phyloP scores from a whole-genome alignment of 2,797 vertebrate genomes.

The Urophycis tenuis region DNA sequence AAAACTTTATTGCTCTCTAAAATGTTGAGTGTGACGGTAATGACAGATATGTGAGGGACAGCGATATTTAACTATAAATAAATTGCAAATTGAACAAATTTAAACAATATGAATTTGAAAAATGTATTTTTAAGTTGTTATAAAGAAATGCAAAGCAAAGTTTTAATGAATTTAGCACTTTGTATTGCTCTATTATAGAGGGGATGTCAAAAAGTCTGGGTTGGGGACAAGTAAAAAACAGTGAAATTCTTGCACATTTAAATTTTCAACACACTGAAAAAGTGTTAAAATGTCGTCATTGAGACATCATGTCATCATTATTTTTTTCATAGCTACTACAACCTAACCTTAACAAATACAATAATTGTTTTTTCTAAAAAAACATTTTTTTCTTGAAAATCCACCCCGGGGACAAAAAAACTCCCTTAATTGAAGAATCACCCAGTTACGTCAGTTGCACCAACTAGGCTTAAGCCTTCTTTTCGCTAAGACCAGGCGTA shows the following conservation, averaged over 20 bases:
- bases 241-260: no score
- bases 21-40: neutral
- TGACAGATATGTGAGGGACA: neutral
- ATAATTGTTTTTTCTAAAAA: neutral
- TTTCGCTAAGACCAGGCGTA: no score
- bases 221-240: no score
- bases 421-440: neutral
- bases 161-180: neutral
- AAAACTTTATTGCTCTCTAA: neutral
- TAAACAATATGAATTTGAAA: neutral
- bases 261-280: no score
- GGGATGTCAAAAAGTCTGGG: neutral
- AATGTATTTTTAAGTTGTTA: neutral
- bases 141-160: neutral
- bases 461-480: no score
- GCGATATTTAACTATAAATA: neutral
- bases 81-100: neutral
- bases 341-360: neutral
- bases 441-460: no score
- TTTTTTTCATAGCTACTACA: neutral
- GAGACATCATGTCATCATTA: no score
- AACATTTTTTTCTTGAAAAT: neutral
- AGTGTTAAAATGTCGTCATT: no score
- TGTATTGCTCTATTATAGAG: neutral
- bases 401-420: neutral